A percentile compares a stretch with the other conserved stretches of the same genome.
Evolutionary conservation across 1,140 invertebrate species (phyloP).

Genomic region (Acyrthosiphon pisum): DNA sequence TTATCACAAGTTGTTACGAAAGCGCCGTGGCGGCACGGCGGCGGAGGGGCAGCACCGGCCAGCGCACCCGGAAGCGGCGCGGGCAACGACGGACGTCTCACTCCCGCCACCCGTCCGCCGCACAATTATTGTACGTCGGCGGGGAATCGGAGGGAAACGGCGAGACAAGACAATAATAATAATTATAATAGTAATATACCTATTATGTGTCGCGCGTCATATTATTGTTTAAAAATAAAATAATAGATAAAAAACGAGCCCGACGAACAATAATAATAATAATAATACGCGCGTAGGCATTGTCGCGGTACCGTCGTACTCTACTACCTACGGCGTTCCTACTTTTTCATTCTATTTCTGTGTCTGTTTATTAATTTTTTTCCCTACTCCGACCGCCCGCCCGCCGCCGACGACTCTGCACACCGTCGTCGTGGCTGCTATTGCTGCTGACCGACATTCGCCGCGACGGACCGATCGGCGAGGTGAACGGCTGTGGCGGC

Average conservation of each 20-base stretch:
- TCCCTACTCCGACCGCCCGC: not conserved
- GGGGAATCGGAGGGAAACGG: not conserved
- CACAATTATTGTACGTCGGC: not conserved
- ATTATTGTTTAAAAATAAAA: slow-evolving; percentile 17
- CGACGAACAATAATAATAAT: not conserved
- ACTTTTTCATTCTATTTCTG: not conserved
- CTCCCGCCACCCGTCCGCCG: not conserved
- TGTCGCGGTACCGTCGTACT: not conserved
- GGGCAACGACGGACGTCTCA: not conserved
- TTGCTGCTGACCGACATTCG: slow-evolving; percentile 5
- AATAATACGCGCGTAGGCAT: not conserved
- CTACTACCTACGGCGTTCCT: not conserved
- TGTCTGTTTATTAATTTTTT: not conserved
- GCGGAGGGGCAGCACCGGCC: not conserved
- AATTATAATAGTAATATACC: too few species aligned
- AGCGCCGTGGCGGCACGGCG: not conserved
- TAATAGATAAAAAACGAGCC: not conserved
- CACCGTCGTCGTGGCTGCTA: not conserved
- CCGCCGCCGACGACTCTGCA: not conserved
- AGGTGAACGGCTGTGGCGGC: not conserved
- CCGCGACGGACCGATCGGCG: not conserved
- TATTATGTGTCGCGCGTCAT: not conserved
- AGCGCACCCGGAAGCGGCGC: not conserved
- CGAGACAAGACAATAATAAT: not conserved
- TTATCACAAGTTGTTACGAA: not conserved